phyloP scores from a whole-genome alignment of 2,113 vertebrate species.

The Pterocles orientalis region DNA sequence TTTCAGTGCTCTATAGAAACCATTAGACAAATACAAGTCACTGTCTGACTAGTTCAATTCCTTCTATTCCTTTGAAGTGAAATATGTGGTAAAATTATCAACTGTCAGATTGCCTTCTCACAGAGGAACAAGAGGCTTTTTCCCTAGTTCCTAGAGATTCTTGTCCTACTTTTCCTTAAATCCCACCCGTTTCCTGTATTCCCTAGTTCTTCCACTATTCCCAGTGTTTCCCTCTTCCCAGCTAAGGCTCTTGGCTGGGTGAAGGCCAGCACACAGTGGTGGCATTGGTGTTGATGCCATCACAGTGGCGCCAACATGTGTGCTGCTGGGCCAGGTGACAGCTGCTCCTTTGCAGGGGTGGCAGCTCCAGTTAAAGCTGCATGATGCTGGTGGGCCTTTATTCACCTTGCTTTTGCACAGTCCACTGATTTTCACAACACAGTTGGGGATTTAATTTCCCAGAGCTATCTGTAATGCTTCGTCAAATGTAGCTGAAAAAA shows the following conservation, averaged over 20 bases:
- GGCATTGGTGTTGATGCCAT: not conserved
- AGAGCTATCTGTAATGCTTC: not conserved
- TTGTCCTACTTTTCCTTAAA: not conserved
- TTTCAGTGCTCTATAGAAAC: not conserved
- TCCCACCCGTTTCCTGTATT: not conserved
- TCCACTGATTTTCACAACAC: not conserved
- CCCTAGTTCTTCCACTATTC: not conserved
- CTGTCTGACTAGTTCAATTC: not conserved
- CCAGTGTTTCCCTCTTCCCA: not conserved
- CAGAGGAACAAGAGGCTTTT: not conserved
- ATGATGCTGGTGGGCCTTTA: not conserved
- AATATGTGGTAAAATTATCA: not conserved
- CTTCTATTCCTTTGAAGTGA: not conserved
- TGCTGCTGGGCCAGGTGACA: not conserved
- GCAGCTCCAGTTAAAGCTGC: not conserved
- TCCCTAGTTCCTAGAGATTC: not conserved
- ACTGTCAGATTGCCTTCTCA: not conserved
- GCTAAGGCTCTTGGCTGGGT: not conserved
- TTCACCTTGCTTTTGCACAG: not conserved
- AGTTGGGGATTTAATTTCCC: not conserved
- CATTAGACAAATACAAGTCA: not conserved
- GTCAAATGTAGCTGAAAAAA: not conserved
- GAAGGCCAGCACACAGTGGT: not conserved
- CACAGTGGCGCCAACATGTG: rapidly evolving
- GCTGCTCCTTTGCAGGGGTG: not conserved